A percentile compares a stretch with the other conserved stretches of the same genome.
phyloP scores from a whole-genome alignment of 2,888 invertebrate species.

The Helleia helle region DNA sequence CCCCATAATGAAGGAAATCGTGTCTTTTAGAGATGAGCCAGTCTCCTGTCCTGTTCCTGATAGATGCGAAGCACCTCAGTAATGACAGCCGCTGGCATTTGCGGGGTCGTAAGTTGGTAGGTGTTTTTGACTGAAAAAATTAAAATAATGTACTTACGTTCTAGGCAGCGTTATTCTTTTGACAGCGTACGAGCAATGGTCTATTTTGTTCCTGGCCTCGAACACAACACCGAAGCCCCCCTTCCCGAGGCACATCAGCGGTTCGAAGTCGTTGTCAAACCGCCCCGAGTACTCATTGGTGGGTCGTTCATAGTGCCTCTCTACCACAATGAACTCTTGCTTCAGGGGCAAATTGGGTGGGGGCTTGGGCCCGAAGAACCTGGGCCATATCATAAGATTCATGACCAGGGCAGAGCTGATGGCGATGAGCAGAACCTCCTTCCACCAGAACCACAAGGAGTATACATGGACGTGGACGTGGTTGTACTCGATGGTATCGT shows the following conservation, averaged over 20 bases:
- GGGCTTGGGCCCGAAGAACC: conserved; percentile 47
- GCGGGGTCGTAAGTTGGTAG: no score
- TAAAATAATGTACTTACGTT: conserved; percentile 55
- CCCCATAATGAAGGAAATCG: no score
- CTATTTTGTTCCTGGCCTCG: conserved; percentile 93
- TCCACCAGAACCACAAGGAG: conserved; percentile 87
- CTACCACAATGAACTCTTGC: conserved; percentile 49
- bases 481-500: conserved; percentile 59
- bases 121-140: no score
- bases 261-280: conserved; percentile 89
- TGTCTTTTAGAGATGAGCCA: no score
- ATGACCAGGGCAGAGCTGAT: conserved; percentile 81
- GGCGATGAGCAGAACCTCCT: conserved; percentile 85
- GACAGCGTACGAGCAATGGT: conserved; percentile 95
- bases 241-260: conserved; percentile 84
- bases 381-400: conserved; percentile 78
- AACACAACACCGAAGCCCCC: conserved; percentile 99
- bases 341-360: conserved; percentile 34
- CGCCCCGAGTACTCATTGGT: conserved; percentile 70
- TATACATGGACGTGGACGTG: conserved; percentile 81
- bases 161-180: conserved; percentile 93
- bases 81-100: no score
- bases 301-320: conserved; percentile 41
- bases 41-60: no score
- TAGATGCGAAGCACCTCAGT: no score